Evolutionary conservation across 1,140 invertebrate genomes (phyloP).

Genomic region (Periplaneta americana): DNA sequence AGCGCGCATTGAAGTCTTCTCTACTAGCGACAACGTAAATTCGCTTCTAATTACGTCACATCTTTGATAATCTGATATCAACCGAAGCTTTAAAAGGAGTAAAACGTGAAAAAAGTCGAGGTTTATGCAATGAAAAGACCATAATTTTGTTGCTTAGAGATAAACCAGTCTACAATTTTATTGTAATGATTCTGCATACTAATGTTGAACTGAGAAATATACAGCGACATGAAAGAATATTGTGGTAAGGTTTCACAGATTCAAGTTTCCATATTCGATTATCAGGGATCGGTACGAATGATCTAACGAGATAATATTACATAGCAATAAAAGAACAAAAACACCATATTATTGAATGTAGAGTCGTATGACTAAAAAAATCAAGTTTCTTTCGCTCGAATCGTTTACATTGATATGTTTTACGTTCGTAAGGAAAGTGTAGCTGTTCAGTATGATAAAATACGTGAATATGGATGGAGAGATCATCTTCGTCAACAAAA

Average conservation of each 20-base stretch:
- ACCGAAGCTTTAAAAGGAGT: not conserved
- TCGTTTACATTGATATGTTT: no score
- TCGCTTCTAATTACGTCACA: no score
- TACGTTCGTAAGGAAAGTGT: no score
- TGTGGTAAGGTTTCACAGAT: not conserved
- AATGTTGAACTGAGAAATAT: no score
- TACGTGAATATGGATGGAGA: no score
- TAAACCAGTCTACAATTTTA: not conserved
- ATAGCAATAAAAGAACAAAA: not conserved
- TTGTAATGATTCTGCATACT: not conserved
- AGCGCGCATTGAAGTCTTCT: no score
- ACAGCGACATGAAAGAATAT: no score
- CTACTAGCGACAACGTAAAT: not conserved
- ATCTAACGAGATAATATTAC: not conserved
- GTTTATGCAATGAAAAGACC: not conserved
- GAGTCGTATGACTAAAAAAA: no score
- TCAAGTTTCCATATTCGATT: not conserved
- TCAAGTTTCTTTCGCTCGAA: no score
- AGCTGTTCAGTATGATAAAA: no score
- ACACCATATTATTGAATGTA: not conserved
- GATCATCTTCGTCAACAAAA: no score
- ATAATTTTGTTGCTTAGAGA: not conserved
- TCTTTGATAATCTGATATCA: not conserved
- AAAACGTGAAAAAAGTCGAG: not conserved
- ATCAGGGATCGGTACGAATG: not conserved